phyloP scores from a whole-genome alignment of 2,797 vertebrate genomes.

The Schizopygopsis malacanthus region DNA sequence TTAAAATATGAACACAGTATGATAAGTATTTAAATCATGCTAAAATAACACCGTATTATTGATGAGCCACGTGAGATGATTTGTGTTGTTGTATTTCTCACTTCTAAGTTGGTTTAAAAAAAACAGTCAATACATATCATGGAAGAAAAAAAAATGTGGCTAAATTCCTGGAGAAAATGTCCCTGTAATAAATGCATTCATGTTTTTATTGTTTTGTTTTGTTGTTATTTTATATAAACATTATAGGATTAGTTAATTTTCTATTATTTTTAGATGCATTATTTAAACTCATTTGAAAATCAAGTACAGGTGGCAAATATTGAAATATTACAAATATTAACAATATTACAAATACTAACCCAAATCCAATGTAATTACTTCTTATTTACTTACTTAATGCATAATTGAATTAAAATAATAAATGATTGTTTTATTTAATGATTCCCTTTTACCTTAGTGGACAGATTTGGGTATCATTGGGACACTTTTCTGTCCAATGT shows the following conservation, averaged over 20 bases:
- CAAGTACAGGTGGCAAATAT: background rate
- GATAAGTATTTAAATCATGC: background rate
- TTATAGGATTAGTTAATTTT: background rate
- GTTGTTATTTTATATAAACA: background rate
- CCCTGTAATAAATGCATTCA: background rate
- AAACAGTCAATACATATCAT: too few relatives aligned
- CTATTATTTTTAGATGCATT: background rate
- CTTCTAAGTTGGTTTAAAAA: background rate
- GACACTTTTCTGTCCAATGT: background rate
- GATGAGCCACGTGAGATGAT: background rate
- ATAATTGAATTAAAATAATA: too few relatives aligned
- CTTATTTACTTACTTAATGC: too few relatives aligned
- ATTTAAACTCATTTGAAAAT: background rate
- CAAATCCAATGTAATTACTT: too few relatives aligned
- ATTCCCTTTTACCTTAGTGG: background rate
- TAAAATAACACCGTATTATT: background rate
- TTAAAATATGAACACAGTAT: background rate
- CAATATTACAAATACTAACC: background rate
- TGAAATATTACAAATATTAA: background rate
- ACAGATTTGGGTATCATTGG: background rate
- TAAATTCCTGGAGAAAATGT: background rate
- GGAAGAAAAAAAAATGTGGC: too few relatives aligned
- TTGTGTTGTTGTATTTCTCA: background rate
- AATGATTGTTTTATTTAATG: background rate
- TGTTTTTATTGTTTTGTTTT: too few relatives aligned